These are phyloP conservation scores for Gadopsis marmoratus DNA, from an alignment of 2,797 vertebrate genomes.

Conservation along the genomic window DNA sequence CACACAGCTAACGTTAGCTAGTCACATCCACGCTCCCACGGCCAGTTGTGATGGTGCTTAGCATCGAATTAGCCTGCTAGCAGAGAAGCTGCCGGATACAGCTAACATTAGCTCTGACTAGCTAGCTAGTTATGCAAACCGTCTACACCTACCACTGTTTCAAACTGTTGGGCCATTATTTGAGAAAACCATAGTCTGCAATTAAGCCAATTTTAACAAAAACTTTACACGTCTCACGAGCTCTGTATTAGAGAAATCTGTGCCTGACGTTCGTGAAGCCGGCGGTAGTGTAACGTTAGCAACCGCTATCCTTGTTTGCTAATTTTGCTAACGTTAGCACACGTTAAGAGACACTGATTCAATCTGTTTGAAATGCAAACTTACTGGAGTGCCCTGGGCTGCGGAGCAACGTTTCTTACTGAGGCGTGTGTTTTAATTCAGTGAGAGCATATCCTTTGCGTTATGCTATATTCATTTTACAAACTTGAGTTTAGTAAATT, in stretches of 20 bases:
- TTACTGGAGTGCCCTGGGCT: slow-evolving; percentile 61
- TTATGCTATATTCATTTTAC: slow-evolving; percentile 31
- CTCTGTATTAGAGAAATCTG: not conserved
- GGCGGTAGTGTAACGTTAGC: slow-evolving; percentile 44
- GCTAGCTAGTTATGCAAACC: slow-evolving; percentile 26
- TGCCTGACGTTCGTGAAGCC: slow-evolving; percentile 26
- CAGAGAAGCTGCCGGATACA: slow-evolving; percentile 5
- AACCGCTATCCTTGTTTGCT: slow-evolving; percentile 55
- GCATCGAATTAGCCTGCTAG: slow-evolving; percentile 56
- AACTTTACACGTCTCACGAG: not conserved
- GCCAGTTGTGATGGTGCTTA: slow-evolving; percentile 29
- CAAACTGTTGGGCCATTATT: not conserved
- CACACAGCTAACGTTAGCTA: not conserved
- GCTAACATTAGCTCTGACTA: slow-evolving; percentile 33
- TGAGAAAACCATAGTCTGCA: accelerated
- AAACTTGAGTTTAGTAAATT: slow-evolving; percentile 62
- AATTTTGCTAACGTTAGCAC: slow-evolving; percentile 67
- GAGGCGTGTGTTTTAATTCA: slow-evolving; percentile 63
- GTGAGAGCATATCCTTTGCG: slow-evolving; percentile 29
- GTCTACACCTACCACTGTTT: slow-evolving; percentile 9
- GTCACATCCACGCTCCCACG: not conserved
- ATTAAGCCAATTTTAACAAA: not conserved
- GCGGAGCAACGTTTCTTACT: slow-evolving; percentile 48
- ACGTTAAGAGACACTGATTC: slow-evolving; percentile 41
- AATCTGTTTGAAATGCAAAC: slow-evolving; percentile 52